These are phyloP conservation scores for Clupea harengus DNA, from an alignment of 2,113 vertebrate genomes.

Conservation along the genomic window DNA sequence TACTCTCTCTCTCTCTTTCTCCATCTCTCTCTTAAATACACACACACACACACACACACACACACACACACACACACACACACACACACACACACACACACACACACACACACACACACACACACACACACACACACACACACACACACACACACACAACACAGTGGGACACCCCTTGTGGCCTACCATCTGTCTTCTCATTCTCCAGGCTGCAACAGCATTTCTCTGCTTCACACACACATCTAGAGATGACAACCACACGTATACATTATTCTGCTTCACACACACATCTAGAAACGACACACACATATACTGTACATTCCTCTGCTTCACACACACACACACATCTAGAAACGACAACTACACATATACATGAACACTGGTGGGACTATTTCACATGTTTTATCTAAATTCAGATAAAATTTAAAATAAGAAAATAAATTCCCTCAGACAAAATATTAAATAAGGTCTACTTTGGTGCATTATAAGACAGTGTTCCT, in stretches of 20 bases:
- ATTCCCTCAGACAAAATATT: background rate
- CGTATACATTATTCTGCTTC: background rate
- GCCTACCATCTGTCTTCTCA: constrained; percentile 2
- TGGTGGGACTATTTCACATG: background rate
- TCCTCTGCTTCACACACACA: background rate
- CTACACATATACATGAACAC: background rate
- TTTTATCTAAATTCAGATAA: background rate
- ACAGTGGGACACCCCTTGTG: background rate
- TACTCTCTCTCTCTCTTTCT: background rate
- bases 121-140: background rate
- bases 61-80: background rate
- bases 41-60: background rate
- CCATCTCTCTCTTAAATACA: background rate
- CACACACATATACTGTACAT: background rate
- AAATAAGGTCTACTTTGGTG: background rate
- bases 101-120: constrained; percentile 6
- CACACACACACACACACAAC: constrained; percentile 8
- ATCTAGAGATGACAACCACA: background rate
- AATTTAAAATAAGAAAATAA: background rate
- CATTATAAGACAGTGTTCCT: background rate
- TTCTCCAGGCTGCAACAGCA: background rate
- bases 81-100: background rate
- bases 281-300: background rate
- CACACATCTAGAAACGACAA: background rate
- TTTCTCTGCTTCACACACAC: background rate